These are phyloP conservation scores for Dendrolimus houi DNA, from an alignment of 2,888 invertebrate species.

Conservation along the genomic window DNA sequence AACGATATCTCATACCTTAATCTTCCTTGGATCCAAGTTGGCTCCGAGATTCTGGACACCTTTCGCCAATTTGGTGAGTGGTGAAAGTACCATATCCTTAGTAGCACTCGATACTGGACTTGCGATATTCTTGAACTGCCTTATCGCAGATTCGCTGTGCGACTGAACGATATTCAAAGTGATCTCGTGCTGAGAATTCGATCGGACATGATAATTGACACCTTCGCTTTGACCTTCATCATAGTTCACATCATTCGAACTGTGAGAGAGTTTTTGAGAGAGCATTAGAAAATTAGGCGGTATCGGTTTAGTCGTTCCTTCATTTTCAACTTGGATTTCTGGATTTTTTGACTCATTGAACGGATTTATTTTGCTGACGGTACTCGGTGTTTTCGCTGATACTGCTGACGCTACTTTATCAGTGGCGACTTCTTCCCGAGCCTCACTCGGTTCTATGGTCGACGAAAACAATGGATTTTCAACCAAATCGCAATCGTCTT, in stretches of 20 bases:
- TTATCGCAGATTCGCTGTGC: conserved; percentile 87
- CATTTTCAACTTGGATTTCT: conserved; percentile 74
- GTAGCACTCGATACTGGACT: conserved; percentile 81
- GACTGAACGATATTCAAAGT: conserved; percentile 83
- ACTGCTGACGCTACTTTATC: conserved; percentile 56
- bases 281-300: conserved; percentile 76
- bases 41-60: conserved; percentile 90
- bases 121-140: conserved; percentile 79
- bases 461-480: conserved; percentile 67
- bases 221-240: conserved; percentile 31
- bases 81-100: conserved; percentile 81
- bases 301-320: conserved; percentile 46
- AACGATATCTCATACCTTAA: conserved; percentile 51
- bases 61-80: conserved; percentile 89
- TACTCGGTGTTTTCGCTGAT: conserved; percentile 52
- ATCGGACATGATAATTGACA: conserved; percentile 56
- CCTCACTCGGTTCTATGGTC: conserved; percentile 59
- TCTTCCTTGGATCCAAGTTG: conserved; percentile 89
- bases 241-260: conserved; percentile 80
- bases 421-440: conserved; percentile 76
- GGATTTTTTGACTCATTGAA: conserved; percentile 73
- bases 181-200: conserved; percentile 81
- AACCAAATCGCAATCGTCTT: conserved; percentile 60
- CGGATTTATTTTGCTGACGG: conserved; percentile 50
- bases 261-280: conserved; percentile 81